Conservation (phyloP, 1,140 invertebrate genomes). For the Melanaphis sacchari region DNA sequence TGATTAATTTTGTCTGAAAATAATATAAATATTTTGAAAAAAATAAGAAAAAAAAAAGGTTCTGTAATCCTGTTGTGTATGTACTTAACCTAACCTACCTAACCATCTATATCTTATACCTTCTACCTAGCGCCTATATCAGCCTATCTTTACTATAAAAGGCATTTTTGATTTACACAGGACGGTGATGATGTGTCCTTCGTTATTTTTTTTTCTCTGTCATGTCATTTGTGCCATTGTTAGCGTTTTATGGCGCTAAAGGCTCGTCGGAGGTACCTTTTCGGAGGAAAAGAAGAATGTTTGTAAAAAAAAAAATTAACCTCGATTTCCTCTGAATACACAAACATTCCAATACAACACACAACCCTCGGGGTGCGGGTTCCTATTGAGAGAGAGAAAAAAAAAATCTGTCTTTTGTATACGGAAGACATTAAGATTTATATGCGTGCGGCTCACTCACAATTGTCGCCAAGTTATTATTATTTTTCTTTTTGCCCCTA, state of each 20-base stretch:
- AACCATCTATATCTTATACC: no score
- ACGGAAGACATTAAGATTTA: slow-evolving; percentile 55
- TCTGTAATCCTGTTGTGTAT: neutral
- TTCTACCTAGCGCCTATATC: neutral
- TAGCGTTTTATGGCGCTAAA: slow-evolving; percentile 49
- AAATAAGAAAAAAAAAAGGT: neutral
- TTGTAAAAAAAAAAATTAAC: slow-evolving; percentile 47
- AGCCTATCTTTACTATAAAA: neutral
- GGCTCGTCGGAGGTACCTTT: slow-evolving; percentile 11
- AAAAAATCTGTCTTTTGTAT: slow-evolving; percentile 42
- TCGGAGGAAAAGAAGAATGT: slow-evolving; percentile 32
- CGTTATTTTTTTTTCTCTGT: neutral
- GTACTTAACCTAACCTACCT: neutral
- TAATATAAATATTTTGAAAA: neutral
- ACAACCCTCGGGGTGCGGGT: slow-evolving; percentile 9
- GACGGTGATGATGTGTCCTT: slow-evolving; percentile 2
- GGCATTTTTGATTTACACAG: neutral
- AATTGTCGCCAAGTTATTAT: slow-evolving; percentile 57
- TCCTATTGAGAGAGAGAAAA: slow-evolving; percentile 27
- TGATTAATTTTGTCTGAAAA: neutral
- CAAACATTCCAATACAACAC: slow-evolving; percentile 39
- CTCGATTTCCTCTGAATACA: slow-evolving; percentile 54
- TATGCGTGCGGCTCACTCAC: slow-evolving; percentile 36
- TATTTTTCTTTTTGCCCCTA: slow-evolving; percentile 32
- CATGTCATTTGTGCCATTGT: neutral